A percentile compares a stretch with the other conserved stretches of the same genome.
These are phyloP conservation scores for Lysiphlebus fabarum DNA, from an alignment of 1,140 invertebrate genomes.

Conservation along the genomic window DNA sequence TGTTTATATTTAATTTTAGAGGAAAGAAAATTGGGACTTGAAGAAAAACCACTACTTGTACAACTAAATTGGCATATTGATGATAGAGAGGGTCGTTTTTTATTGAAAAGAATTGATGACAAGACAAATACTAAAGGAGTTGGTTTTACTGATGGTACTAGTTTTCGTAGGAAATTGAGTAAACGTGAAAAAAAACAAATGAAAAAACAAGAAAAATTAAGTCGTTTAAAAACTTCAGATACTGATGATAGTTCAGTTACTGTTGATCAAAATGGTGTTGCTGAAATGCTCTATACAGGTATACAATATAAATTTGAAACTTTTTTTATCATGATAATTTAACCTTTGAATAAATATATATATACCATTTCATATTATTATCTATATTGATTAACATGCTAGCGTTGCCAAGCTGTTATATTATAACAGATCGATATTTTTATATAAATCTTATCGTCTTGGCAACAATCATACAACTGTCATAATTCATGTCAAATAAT, in stretches of 20 bases:
- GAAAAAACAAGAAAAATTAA: constrained; percentile 94
- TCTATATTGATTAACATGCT: constrained; percentile 42
- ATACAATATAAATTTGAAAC: constrained; percentile 13
- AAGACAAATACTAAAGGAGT: constrained; percentile 64
- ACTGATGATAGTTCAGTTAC: constrained; percentile 61
- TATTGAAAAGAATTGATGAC: constrained; percentile 85
- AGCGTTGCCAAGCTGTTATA: constrained; percentile 38
- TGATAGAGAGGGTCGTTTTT: constrained; percentile 94
- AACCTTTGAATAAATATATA: not conserved
- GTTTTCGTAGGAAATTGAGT: constrained; percentile 89
- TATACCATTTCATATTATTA: not conserved
- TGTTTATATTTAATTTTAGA: constrained; percentile 56
- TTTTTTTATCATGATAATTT: constrained; percentile 7
- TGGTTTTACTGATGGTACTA: constrained; percentile 62
- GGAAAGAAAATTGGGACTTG: constrained; percentile 81
- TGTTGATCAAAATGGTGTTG: constrained; percentile 82
- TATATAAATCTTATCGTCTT: not conserved
- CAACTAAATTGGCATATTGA: constrained; percentile 99
- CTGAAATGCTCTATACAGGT: constrained; percentile 90
- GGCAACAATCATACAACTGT: not conserved
- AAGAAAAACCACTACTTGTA: constrained; percentile 94
- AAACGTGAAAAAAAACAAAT: constrained; percentile 98
- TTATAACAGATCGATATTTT: not conserved
- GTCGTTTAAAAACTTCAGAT: constrained; percentile 68
- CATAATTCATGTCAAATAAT: not conserved